Conservation (phyloP, 2,113 vertebrate species). For the Dromiciops gliroides region DNA sequence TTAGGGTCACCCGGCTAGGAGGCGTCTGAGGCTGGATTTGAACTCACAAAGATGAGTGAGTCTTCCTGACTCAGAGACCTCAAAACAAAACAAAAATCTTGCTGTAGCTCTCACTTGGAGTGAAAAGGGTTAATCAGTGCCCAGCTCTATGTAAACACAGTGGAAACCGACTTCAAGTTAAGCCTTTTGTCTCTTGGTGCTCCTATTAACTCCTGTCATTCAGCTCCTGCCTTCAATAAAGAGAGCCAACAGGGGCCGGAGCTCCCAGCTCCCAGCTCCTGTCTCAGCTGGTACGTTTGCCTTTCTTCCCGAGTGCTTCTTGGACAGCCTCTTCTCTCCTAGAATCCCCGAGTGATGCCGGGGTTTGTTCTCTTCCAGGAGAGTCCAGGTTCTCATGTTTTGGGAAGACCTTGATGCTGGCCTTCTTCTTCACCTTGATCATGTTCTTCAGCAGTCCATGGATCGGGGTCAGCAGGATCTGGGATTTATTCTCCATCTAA, state of each 20-base stretch:
- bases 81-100: not conserved
- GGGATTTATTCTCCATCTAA: conserved; percentile 66
- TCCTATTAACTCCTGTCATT: not conserved
- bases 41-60: not conserved
- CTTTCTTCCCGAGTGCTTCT: not conserved
- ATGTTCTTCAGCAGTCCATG: conserved; percentile 87
- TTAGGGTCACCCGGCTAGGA: not conserved
- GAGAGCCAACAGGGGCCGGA: not conserved
- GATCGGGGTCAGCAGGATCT: conserved; percentile 82
- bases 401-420: conserved; percentile 90
- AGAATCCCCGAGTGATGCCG: not conserved
- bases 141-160: not conserved
- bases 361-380: conserved; percentile 81
- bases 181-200: not conserved
- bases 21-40: not conserved
- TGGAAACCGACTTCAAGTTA: not conserved
- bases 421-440: conserved; percentile 84
- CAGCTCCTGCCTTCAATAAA: not conserved
- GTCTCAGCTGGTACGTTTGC: too few species aligned
- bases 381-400: conserved; percentile 89
- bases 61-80: not conserved
- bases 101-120: not conserved
- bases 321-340: too few species aligned
- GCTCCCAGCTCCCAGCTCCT: too few species aligned
- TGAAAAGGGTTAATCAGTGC: not conserved